Percentiles rank a stretch among this genome's conserved stretches.
Conservation (phyloP, 1,140 invertebrate species). For the Bombus turneri region DNA sequence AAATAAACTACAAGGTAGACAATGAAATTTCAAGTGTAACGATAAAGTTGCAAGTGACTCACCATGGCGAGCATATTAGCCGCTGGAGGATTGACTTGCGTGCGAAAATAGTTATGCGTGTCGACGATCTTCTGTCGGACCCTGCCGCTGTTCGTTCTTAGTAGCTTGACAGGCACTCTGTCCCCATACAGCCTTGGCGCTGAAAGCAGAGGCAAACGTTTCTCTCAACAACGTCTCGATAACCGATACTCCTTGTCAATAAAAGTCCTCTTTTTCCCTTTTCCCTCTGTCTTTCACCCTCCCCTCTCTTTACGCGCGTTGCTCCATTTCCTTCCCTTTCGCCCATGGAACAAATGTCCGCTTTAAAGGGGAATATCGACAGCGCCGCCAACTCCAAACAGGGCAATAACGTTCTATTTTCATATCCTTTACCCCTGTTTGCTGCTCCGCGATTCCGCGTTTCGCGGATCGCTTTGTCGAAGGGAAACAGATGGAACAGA, state of each 20-base stretch:
- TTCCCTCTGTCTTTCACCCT: not conserved
- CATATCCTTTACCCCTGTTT: slow-evolving; percentile 40
- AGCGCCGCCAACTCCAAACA: slow-evolving; percentile 30
- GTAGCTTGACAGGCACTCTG: slow-evolving; percentile 84
- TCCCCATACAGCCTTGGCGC: slow-evolving; percentile 84
- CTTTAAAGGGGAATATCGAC: slow-evolving; percentile 50
- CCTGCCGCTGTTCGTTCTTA: slow-evolving; percentile 84
- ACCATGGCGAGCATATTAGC: slow-evolving; percentile 93
- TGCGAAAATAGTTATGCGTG: slow-evolving; percentile 90
- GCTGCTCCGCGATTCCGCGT: not conserved
- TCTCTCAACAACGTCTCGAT: slow-evolving; percentile 35
- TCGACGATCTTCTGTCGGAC: slow-evolving; percentile 88
- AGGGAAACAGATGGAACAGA: too few species aligned
- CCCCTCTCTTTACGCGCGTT: slow-evolving; percentile 5
- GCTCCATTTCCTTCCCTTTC: slow-evolving; percentile 44
- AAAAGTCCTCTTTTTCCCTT: slow-evolving; percentile 6
- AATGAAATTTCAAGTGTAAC: not conserved
- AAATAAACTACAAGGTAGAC: too few species aligned
- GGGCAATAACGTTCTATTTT: slow-evolving; percentile 54
- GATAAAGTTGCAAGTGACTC: slow-evolving; percentile 45
- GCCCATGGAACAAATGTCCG: slow-evolving; percentile 28
- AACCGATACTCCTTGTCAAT: slow-evolving; percentile 56
- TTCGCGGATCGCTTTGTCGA: not conserved
- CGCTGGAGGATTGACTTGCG: slow-evolving; percentile 88
- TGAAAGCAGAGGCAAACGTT: slow-evolving; percentile 70